Base-by-base conservation (phyloP, 2,113 vertebrate genomes). In the Bujurquina vittata region DNA sequence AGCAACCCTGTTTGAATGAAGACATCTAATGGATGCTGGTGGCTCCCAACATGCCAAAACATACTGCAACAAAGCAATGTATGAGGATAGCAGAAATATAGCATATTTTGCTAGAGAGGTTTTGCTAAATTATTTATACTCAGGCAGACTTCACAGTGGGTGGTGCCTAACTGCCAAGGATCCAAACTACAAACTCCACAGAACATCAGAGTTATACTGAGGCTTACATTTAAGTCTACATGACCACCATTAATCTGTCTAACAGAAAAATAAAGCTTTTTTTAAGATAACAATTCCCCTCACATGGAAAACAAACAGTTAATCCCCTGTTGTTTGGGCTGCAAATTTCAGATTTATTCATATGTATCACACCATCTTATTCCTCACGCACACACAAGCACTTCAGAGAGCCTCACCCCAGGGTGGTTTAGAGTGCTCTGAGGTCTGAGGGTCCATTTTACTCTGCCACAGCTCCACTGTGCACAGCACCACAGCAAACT, bases 71-170 rank as follows among this genome's bases (percentile, higher is more conserved):
- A 55, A 22, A 52, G 31, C 10, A 58, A 46, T 2, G 49, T n/a
- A 54, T 5, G 76, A 12, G 15, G 22, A 6, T 4, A 54, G 56
- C n/a, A 49, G 56, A 22, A 52, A 23, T 43, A 62, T 67, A 73
- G 31, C 23, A 37, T 61, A 5, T n/a, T 49, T 49, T 69, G 35
- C 59, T 26, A n/a, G 46, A 73, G 52, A 1, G 33, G 14, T 17
- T 54, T n/a, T 11, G 15, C 75, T 92, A 40, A 93, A 92, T 93
- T 55, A 93, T 92, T 91, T 46, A 93, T 84, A 10, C 15, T 15
- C 3, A 9, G 11, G 75, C 63, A 31, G 62, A 52, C 85, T 74
- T 79, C 84, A 56, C 85, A 77, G 78, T 33, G 67, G 86, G 86
- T 85, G 87, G 83, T 83, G 80, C 62, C 84, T 76, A 56, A 67